Conservation (phyloP, 2,113 vertebrate genomes). For the Ameiurus melas region DNA sequence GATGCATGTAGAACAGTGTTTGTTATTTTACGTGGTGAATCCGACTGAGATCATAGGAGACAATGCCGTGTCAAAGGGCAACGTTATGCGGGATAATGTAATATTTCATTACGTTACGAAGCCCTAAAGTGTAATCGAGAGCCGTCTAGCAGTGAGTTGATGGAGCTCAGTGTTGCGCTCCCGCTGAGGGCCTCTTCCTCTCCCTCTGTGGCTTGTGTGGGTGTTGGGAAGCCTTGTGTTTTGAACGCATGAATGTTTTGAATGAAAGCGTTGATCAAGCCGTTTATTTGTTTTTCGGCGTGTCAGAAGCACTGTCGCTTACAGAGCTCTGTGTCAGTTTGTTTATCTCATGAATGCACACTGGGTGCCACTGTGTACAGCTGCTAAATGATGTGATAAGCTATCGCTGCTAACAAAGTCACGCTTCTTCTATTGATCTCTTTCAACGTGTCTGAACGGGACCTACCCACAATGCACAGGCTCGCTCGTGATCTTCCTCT, state of each 20-base stretch:
- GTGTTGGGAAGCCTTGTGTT: conserved; percentile 8
- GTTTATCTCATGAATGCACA: conserved; percentile 22
- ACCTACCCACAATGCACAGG: neutral
- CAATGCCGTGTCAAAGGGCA: neutral
- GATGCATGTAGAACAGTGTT: neutral
- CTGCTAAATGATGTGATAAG: conserved; percentile 30
- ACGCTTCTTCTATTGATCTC: neutral
- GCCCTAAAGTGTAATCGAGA: neutral
- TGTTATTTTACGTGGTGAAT: neutral
- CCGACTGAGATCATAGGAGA: no score
- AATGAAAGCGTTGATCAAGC: conserved; percentile 32
- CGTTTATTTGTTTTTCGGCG: conserved; percentile 14
- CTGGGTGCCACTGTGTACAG: conserved; percentile 16
- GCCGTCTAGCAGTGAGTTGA: neutral
- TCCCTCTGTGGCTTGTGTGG: conserved; percentile 17
- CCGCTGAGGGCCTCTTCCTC: conserved; percentile 28
- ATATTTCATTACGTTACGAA: neutral
- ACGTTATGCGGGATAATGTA: neutral
- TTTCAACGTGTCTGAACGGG: neutral
- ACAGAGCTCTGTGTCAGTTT: conserved; percentile 17
- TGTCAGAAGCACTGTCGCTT: conserved; percentile 2
- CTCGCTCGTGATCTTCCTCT: neutral
- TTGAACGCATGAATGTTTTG: conserved; percentile 24
- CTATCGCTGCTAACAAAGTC: conserved; percentile 6
- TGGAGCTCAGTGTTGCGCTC: neutral